A percentile compares a stretch with the other conserved stretches of the same genome.
Conservation (phyloP, 1,140 invertebrate genomes). For the Oedothorax gibbosus region DNA sequence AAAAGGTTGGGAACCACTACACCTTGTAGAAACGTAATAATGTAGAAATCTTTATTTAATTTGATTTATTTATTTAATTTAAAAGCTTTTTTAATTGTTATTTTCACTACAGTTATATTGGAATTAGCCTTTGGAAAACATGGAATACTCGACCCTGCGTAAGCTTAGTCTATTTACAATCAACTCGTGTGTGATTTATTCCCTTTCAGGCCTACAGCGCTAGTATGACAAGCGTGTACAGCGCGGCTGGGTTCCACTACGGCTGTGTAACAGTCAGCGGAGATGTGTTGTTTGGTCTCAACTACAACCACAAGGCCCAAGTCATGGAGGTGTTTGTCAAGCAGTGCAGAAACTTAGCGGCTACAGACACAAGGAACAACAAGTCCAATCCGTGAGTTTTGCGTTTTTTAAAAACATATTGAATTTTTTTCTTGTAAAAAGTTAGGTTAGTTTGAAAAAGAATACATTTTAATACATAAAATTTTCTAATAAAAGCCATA, state of each 20-base stretch:
- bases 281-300: conserved; percentile 90
- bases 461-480: no score
- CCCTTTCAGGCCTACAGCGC: conserved; percentile 77
- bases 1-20: no score
- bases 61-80: no score
- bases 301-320: conserved; percentile 91
- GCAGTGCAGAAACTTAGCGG: conserved; percentile 88
- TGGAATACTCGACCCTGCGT: no score
- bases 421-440: background rate
- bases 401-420: no score
- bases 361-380: conserved; percentile 89
- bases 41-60: no score
- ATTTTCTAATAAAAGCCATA: background rate
- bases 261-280: conserved; percentile 88
- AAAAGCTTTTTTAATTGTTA: no score
- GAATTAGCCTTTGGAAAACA: no score
- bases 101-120: no score
- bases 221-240: conserved; percentile 93
- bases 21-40: no score
- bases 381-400: conserved; percentile 87
- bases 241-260: conserved; percentile 89
- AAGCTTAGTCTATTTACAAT: no score
- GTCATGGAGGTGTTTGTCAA: conserved; percentile 90
- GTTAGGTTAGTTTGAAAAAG: background rate
- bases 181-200: background rate